Percentiles rank a stretch among this genome's conserved stretches.
phyloP scores from a whole-genome alignment of 2,888 invertebrate species.

The Syritta pipiens region DNA sequence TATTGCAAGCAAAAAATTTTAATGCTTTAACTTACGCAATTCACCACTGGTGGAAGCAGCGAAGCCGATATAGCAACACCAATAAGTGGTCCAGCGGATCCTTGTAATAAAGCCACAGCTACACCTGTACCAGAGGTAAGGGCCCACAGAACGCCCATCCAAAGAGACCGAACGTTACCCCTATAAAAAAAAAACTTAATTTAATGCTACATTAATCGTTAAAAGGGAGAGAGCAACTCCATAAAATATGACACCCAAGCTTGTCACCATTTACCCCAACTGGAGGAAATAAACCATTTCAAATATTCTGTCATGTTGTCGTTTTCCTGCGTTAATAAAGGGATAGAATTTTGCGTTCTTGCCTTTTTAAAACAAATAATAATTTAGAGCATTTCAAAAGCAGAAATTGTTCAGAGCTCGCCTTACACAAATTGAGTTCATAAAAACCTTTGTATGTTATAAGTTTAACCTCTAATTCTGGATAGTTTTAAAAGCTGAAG shows the following conservation, averaged over 20 bases:
- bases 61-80: constrained; percentile 95
- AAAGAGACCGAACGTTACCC: constrained; percentile 85
- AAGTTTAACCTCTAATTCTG: no score
- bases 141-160: constrained; percentile 89
- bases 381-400: no score
- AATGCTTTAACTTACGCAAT: constrained; percentile 84
- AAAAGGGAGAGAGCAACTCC: no score
- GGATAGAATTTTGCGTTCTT: no score
- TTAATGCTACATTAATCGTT: constrained; percentile 3
- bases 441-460: no score
- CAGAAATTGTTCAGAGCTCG: no score
- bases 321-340: constrained; percentile 20
- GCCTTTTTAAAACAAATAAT: no score
- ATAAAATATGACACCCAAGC: constrained; percentile 48
- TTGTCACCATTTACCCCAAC: not conserved
- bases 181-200: constrained; percentile 77
- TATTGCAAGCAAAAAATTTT: not conserved
- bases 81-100: constrained; percentile 90
- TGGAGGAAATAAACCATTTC: no score
- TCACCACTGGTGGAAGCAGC: constrained; percentile 90
- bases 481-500: no score
- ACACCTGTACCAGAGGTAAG: constrained; percentile 89
- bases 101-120: constrained; percentile 90
- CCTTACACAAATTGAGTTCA: no score
- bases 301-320: constrained; percentile 9